Conservation (phyloP, 2,888 invertebrate genomes). For the Horisme vitalbata region DNA sequence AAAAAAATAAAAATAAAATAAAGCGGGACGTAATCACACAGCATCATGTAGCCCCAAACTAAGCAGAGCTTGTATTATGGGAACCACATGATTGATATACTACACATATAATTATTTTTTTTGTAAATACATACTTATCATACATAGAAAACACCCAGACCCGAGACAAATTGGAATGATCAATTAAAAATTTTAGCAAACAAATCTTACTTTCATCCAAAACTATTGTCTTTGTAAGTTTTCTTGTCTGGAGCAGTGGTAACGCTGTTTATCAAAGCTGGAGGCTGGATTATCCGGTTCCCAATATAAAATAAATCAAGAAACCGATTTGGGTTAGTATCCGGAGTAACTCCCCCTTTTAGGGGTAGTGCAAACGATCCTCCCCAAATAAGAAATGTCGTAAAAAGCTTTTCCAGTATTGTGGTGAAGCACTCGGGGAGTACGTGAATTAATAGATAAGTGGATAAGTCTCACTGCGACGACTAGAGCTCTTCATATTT, state of each 20-base stretch:
- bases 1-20: too few species aligned
- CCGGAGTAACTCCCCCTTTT: constrained; percentile 7
- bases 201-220: constrained; percentile 2
- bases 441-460: constrained; percentile 1
- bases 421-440: constrained; percentile 11
- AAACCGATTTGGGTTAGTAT: constrained; percentile 32
- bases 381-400: constrained; percentile 18
- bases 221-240: constrained; percentile 14
- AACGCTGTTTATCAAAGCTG: constrained; percentile 32
- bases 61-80: too few species aligned
- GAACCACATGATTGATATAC: too few species aligned
- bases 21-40: too few species aligned
- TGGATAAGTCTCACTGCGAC: background rate
- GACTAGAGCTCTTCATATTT: too few species aligned
- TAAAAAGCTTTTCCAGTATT: constrained; percentile 14
- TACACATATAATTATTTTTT: too few species aligned
- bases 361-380: constrained; percentile 19
- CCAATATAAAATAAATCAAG: constrained; percentile 35
- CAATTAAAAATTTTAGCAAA: too few species aligned
- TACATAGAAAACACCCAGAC: too few species aligned
- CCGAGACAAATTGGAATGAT: too few species aligned
- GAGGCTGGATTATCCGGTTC: constrained; percentile 32
- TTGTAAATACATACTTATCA: too few species aligned
- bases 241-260: constrained; percentile 8
- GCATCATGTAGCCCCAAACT: too few species aligned